A percentile compares a stretch with the other conserved stretches of the same genome.
Evolutionary conservation across 2,113 vertebrate genomes (phyloP).

Genomic region (Eonycteris spelaea): DNA sequence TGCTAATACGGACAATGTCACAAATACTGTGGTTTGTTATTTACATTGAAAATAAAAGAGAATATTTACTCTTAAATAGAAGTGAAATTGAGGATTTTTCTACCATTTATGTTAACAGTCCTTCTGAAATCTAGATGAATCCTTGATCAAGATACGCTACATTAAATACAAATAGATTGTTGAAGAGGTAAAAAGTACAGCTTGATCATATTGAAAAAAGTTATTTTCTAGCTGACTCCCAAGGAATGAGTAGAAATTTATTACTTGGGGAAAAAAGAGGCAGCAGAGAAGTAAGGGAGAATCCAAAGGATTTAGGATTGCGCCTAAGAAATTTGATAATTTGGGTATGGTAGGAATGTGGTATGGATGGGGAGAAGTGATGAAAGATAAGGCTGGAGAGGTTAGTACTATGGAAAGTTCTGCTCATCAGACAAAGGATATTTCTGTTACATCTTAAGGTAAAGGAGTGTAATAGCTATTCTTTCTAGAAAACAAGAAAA

Average conservation of each 20-base stretch:
- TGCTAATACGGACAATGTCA: not conserved
- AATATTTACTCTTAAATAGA: not conserved
- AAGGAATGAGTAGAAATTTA: not conserved
- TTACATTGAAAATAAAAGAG: not conserved
- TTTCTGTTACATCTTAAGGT: not conserved
- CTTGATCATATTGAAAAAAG: not conserved
- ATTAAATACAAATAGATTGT: not conserved
- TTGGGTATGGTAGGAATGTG: not conserved
- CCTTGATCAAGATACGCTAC: not conserved
- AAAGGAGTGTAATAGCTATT: not conserved
- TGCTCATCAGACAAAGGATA: not conserved
- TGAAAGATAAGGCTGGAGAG: not conserved
- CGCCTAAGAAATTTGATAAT: not conserved
- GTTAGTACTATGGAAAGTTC: not conserved
- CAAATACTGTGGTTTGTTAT: not conserved
- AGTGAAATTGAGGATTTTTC: not conserved
- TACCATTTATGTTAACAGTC: not conserved
- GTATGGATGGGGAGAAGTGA: not conserved
- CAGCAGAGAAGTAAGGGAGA: not conserved
- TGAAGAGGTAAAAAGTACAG: not conserved
- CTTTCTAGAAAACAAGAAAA: not conserved
- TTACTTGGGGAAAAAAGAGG: not conserved
- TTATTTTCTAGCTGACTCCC: not conserved
- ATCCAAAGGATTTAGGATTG: not conserved
- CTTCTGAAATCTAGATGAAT: not conserved